phyloP scores from a whole-genome alignment of 2,797 vertebrate species.

The Danio aesculapii region DNA sequence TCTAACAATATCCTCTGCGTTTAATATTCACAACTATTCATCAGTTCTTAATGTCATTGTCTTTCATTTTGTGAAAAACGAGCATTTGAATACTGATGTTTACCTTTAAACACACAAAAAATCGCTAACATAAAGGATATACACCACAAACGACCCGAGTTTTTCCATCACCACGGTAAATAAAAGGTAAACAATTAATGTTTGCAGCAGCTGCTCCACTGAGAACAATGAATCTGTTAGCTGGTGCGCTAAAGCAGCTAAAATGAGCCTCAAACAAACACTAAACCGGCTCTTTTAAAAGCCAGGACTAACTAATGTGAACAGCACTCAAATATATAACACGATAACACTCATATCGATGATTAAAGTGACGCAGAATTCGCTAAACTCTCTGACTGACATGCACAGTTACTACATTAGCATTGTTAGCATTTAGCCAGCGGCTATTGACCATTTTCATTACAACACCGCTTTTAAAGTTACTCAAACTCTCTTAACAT shows the following conservation, averaged over 20 bases:
- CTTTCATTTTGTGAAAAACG: constrained; percentile 9
- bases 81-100: background rate
- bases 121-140: background rate
- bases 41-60: constrained; percentile 11
- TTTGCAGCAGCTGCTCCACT: constrained; percentile 16
- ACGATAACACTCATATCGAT: background rate
- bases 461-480: constrained; percentile 25
- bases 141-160: background rate
- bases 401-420: constrained; percentile 35
- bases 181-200: background rate
- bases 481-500: constrained; percentile 18
- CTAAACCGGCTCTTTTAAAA: background rate
- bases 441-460: constrained; percentile 11
- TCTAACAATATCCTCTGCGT: background rate
- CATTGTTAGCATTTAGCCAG: constrained; percentile 44
- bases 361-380: background rate
- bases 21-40: background rate
- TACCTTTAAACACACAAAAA: background rate
- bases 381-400: constrained; percentile 21
- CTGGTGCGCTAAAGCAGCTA: constrained; percentile 42
- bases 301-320: background rate
- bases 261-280: constrained; percentile 2
- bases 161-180: constrained; percentile 40
- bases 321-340: background rate
- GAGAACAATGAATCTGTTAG: constrained; percentile 52